Evolutionary conservation across 2,888 invertebrate species (phyloP).

Genomic region (Lithophane socia): DNA sequence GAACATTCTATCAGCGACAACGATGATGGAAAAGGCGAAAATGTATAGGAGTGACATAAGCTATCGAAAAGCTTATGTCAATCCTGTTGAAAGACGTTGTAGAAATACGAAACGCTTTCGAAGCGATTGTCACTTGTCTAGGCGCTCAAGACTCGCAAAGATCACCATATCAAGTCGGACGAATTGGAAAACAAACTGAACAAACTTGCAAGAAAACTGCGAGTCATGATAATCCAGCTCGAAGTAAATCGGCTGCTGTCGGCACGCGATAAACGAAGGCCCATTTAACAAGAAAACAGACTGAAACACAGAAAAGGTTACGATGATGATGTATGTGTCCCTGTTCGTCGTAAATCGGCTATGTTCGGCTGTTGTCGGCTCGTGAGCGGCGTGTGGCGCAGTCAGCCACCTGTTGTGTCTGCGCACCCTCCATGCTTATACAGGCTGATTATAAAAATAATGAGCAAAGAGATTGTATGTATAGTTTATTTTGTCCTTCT

Average conservation of each 20-base stretch:
- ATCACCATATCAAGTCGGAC: background rate
- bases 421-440: conserved; percentile 70
- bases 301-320: conserved; percentile 40
- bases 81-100: no score
- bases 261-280: conserved; percentile 58
- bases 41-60: no score
- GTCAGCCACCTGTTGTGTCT: conserved; percentile 76
- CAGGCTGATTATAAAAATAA: conserved; percentile 64
- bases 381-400: conserved; percentile 70
- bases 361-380: conserved; percentile 62
- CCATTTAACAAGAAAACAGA: conserved; percentile 9
- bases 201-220: background rate
- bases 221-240: background rate
- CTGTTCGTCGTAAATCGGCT: conserved; percentile 47
- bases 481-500: conserved; percentile 1
- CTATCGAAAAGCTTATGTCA: no score
- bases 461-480: background rate
- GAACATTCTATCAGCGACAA: no score
- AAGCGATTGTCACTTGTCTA: no score
- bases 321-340: conserved; percentile 34
- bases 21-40: no score
- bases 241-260: conserved; percentile 34
- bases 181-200: background rate
- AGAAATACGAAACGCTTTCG: no score
- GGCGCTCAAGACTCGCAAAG: background rate